phyloP scores from a whole-genome alignment of 2,797 vertebrate species.

The Myiothlypis chrysogaster region DNA sequence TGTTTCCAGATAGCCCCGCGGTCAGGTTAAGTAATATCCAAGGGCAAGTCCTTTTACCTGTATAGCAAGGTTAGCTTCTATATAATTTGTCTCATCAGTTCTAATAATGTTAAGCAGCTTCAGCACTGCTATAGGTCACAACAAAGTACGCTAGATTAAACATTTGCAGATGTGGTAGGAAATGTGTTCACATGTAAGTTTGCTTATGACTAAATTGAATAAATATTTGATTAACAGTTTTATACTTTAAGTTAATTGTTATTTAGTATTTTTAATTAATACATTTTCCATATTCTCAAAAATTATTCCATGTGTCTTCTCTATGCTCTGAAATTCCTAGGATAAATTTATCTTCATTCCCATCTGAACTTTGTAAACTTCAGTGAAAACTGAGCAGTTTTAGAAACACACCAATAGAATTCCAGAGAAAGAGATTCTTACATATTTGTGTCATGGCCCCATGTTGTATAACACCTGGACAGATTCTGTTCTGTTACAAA shows the following conservation, averaged over 20 bases:
- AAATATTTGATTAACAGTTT: constrained; percentile 58
- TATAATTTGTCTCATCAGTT: constrained; percentile 61
- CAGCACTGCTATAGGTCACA: constrained; percentile 44
- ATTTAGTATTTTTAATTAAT: neutral
- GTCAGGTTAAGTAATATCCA: constrained; percentile 73
- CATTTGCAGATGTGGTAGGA: neutral
- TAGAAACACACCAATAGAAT: neutral
- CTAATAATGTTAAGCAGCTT: constrained; percentile 24
- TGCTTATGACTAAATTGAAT: constrained; percentile 14
- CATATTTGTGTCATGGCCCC: neutral
- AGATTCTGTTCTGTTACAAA: neutral
- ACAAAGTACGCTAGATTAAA: constrained; percentile 21
- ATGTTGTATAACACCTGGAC: neutral
- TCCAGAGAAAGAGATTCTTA: neutral
- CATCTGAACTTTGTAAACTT: neutral
- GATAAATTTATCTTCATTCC: neutral
- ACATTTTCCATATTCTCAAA: neutral
- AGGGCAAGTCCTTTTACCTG: constrained; percentile 72
- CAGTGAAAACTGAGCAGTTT: neutral
- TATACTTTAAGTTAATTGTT: neutral
- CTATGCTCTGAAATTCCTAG: neutral
- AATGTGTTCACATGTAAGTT: neutral
- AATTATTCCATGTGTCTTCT: neutral
- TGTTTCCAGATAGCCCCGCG: constrained; percentile 71
- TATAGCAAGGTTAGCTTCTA: constrained; percentile 61